These are phyloP conservation scores for Probaryconus sp. DNA, from an alignment of 1,140 invertebrate genomes.

Conservation along the genomic window DNA sequence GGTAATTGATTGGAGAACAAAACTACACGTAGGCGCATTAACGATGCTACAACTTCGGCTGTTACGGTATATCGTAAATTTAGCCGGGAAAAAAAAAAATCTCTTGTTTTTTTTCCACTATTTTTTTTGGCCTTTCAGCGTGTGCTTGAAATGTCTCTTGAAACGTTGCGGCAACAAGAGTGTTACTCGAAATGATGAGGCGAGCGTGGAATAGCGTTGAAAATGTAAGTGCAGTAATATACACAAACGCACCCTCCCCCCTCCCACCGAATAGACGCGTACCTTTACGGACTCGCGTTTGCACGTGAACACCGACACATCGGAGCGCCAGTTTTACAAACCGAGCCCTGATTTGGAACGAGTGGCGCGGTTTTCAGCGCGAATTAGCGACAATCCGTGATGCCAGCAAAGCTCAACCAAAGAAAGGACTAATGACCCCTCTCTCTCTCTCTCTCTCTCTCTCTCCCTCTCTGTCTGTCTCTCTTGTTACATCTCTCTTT, in stretches of 20 bases:
- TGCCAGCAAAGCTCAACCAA: background rate
- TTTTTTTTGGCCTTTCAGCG: background rate
- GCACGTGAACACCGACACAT: slow-evolving; percentile 3
- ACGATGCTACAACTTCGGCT: no score
- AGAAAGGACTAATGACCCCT: slow-evolving; percentile 61
- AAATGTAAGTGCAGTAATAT: slow-evolving; percentile 9
- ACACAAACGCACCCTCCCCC: no score
- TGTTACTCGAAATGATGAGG: slow-evolving; percentile 19
- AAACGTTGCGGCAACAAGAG: slow-evolving; percentile 20
- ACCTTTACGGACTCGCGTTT: no score
- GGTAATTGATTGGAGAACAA: no score
- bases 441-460: slow-evolving; percentile 1
- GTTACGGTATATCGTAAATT: no score
- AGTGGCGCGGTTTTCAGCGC: slow-evolving; percentile 40
- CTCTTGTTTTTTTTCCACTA: no score
- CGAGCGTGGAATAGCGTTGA: slow-evolving; percentile 10
- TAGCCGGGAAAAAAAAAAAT: no score
- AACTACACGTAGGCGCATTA: no score
- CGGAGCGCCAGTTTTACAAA: slow-evolving; percentile 9
- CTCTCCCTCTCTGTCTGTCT: slow-evolving; percentile 9
- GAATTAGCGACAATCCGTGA: slow-evolving; percentile 26
- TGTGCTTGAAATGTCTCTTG: slow-evolving; percentile 5
- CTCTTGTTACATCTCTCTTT: background rate
- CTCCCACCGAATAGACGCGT: background rate
- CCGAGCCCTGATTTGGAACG: slow-evolving; percentile 12